phyloP scores from a whole-genome alignment of 2,113 vertebrate species.

The Festucalex cinctus region DNA sequence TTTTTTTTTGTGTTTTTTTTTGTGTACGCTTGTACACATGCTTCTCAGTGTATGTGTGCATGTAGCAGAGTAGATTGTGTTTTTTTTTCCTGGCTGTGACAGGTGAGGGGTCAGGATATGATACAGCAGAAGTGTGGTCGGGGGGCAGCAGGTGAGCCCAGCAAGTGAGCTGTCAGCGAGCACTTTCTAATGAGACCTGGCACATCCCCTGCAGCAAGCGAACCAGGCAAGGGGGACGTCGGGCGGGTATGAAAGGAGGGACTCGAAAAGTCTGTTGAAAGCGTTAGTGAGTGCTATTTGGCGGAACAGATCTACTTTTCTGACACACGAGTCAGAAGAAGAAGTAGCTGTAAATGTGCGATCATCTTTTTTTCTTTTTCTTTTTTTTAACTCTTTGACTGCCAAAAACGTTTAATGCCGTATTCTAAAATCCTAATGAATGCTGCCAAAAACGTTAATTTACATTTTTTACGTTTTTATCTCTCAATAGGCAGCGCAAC shows the following conservation, averaged over 20 bases:
- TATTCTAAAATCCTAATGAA: no score
- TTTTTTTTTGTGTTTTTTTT: slow-evolving; percentile 8
- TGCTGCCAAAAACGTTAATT: no score
- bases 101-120: slow-evolving; percentile 39
- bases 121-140: slow-evolving; percentile 4
- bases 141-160: slow-evolving; percentile 21
- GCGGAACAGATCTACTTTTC: no score
- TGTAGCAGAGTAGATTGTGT: slow-evolving; percentile 9
- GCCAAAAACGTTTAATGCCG: no score
- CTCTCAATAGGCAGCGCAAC: no score
- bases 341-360: no score
- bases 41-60: background rate
- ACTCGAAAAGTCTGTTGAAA: background rate
- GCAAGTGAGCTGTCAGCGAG: slow-evolving; percentile 24
- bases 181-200: slow-evolving; percentile 50
- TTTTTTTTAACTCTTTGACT: no score
- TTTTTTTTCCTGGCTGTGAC: slow-evolving; percentile 34
- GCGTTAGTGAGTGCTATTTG: background rate
- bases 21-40: slow-evolving; percentile 4
- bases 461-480: no score
- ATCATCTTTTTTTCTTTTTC: no score
- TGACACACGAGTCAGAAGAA: no score
- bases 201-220: slow-evolving; percentile 42
- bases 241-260: background rate
- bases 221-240: background rate